Evolutionary conservation across 2,797 vertebrate genomes (phyloP).

Genomic region (Melanotaenia pygmaea): DNA sequence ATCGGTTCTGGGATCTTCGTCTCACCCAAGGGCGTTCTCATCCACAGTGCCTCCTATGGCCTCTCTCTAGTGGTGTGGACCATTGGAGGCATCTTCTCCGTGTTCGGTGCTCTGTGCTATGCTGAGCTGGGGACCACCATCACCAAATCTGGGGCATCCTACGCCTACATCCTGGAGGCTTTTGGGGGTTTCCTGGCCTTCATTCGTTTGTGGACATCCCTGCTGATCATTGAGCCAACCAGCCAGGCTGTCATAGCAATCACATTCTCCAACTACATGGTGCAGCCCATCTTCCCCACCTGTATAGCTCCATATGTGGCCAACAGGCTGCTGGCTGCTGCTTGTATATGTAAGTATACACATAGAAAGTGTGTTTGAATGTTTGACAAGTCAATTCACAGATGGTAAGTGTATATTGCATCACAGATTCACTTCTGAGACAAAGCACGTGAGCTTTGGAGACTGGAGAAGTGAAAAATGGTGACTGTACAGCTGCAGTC

Average conservation of each 20-base stretch:
- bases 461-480: conserved; percentile 71
- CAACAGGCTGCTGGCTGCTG: conserved; percentile 88
- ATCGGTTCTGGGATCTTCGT: conserved; percentile 96
- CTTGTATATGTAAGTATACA: conserved; percentile 89
- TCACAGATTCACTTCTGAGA: neutral
- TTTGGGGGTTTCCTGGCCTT: conserved; percentile 91
- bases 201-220: conserved; percentile 92
- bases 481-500: conserved; percentile 41
- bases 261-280: conserved; percentile 95
- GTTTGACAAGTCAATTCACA: neutral
- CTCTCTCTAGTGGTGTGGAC: conserved; percentile 92
- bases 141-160: conserved; percentile 94
- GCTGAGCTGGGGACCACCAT: conserved; percentile 95
- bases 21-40: conserved; percentile 92
- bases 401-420: neutral
- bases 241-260: conserved; percentile 94
- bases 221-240: conserved; percentile 94
- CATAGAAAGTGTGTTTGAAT: conserved; percentile 1
- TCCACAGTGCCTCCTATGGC: conserved; percentile 91
- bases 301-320: conserved; percentile 88
- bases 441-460: conserved; percentile 39
- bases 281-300: conserved; percentile 91
- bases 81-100: conserved; percentile 89
- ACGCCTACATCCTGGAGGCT: conserved; percentile 94
- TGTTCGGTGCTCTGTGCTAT: conserved; percentile 93